Evolutionary conservation across 2,113 vertebrate species (phyloP).

Genomic region (Peromyscus californicus): DNA sequence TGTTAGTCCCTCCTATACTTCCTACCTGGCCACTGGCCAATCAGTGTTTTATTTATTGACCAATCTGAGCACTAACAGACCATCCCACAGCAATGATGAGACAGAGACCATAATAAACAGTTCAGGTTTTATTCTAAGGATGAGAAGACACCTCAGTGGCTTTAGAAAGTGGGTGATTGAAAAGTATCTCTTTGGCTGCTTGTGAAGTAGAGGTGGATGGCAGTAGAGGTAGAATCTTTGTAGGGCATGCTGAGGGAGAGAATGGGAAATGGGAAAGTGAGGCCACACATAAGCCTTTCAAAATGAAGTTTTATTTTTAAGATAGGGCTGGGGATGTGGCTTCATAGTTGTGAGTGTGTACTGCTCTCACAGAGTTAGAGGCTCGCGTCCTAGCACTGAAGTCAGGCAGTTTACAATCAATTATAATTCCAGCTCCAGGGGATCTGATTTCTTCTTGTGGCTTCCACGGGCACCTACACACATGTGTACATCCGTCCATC

Average conservation of each 20-base stretch:
- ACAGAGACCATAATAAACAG: neutral
- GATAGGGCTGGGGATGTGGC: neutral
- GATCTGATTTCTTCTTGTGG: neutral
- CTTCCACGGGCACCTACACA: neutral
- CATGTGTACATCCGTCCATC: neutral
- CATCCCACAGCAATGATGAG: no score
- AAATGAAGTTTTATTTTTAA: neutral
- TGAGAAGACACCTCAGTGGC: neutral
- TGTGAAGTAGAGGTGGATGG: no score
- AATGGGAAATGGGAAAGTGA: neutral
- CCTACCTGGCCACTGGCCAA: no score
- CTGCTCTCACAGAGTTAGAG: neutral
- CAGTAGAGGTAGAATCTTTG: neutral
- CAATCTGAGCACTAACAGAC: no score
- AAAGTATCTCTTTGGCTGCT: neutral
- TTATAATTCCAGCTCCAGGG: neutral
- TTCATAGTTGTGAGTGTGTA: neutral
- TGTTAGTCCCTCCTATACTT: no score
- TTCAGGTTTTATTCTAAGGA: neutral
- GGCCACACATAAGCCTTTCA: neutral
- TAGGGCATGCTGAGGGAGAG: neutral
- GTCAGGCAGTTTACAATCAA: neutral
- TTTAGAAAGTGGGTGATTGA: neutral
- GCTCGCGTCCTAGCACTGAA: neutral
- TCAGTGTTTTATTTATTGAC: no score